Evolutionary conservation across 2,888 invertebrate species (phyloP), one percentile per base, ranked within the genome.

Genomic region (Papilio gigon): DNA sequence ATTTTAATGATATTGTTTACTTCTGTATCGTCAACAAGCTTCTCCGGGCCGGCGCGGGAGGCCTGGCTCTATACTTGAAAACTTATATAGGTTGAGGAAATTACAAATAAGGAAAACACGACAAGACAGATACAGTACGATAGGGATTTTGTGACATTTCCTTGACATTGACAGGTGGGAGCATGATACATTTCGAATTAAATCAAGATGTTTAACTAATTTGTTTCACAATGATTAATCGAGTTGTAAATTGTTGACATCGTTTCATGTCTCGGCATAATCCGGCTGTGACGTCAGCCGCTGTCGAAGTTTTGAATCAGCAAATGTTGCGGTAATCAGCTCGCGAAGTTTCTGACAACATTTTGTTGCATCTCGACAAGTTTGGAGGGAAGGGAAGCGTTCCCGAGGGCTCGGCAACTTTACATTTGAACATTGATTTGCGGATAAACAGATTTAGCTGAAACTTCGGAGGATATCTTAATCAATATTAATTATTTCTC

Each of bases 301-400:
- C 30, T 63, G 47, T 47, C 62, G 47, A 47, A 63, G 20, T 63
- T 63, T 63, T 33, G 22, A 65, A 56, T 65, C 30, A 27, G 56
- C 25, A 40, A 56, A 25, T 65, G 65, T 65, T 56, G 40, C 30
- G 56, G 65, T 40, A 40, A 65, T 65, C 56, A 60, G 37, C 37
- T 37, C 40, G 11, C 56, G 37, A 65, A 65, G 25, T 65, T 56
- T 27, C 17, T n/a, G 14, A 11, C 30, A 33, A 25, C 50, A n/a
- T 40, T 65, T 56, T 56, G 37, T 53, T 53, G 53, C 53, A 53
- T 30, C 62, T 44, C 33, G 44, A 62, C 33, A 47, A 47, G 20
- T 47, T 30, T 8, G 12, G 22, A 27, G 30, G 47, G 30, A 63
- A 47, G 27, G 14, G n/a, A 30, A 27, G 53, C n/a, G 50, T 53